These are phyloP conservation scores for Macrocentrus cingulum DNA, from an alignment of 1,140 invertebrate species.

Conservation along the genomic window DNA sequence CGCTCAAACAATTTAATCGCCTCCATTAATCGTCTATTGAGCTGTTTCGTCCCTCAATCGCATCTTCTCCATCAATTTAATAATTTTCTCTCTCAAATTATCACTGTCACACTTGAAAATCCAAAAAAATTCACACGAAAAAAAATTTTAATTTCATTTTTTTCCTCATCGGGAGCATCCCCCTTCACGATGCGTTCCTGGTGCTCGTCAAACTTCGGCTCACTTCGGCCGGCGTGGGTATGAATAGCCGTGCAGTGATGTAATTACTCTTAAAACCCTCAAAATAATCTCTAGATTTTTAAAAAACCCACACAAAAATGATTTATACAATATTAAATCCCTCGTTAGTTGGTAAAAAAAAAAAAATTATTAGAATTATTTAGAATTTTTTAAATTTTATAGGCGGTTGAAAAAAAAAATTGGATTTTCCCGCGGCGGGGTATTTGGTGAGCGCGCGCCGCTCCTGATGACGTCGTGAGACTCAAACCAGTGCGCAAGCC, in stretches of 20 bases:
- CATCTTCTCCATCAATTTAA: not conserved
- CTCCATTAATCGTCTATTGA: not conserved
- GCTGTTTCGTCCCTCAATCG: not conserved
- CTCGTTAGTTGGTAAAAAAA: too few relatives aligned
- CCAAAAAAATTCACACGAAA: too few relatives aligned
- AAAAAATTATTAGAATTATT: too few relatives aligned
- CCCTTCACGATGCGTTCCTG: too few relatives aligned
- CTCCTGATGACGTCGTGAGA: not conserved
- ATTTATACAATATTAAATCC: too few relatives aligned
- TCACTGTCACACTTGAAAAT: too few relatives aligned
- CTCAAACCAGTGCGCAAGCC: not conserved
- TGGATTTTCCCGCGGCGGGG: not conserved
- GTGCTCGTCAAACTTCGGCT: too few relatives aligned
- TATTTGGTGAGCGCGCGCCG: not conserved
- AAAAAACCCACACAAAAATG: not conserved
- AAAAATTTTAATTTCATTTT: too few relatives aligned
- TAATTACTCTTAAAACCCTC: not conserved
- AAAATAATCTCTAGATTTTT: not conserved
- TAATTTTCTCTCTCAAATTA: too few relatives aligned
- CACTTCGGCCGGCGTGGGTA: slow-evolving; percentile 12
- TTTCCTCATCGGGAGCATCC: too few relatives aligned
- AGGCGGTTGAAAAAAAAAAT: too few relatives aligned
- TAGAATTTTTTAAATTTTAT: too few relatives aligned
- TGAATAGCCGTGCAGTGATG: slow-evolving; percentile 13
- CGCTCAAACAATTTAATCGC: not conserved